Base-by-base conservation (phyloP, 2,888 invertebrate species). In the Drosophila kanekoi region DNA sequence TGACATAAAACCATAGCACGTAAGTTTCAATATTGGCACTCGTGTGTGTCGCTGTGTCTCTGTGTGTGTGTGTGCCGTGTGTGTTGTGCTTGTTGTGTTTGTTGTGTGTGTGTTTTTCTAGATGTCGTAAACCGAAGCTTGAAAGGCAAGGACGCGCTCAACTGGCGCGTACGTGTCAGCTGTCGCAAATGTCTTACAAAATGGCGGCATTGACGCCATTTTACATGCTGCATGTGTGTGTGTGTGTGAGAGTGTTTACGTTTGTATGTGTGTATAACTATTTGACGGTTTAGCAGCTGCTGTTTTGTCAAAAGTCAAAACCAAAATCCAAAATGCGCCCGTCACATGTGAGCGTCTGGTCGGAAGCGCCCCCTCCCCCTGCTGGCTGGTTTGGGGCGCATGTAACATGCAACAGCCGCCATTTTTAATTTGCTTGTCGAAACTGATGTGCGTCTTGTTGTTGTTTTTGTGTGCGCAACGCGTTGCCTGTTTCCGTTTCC, bases 371-470 rank as follows among this genome's bases (percentile, higher is more conserved):
- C 1, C 23, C 23, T 1, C 23, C 23, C 6, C 20, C 4, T 18
- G 18, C 1, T 18, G 18, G 18, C 28, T 28, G 28, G 8, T 28
- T 28, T 28, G 28, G 16, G 13, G 61, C 72, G 32, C 61, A 73
- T 81, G 49, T 48, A 67, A 68, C 70, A 73, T 81, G 82, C 73
- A 81, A 84, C 82, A 87, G 87, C 65, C 80, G 70, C 74, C 77
- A 77, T 83, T 87, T 83, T 83, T 83, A 83, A 88, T 85, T 85
- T 71, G 83, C 76, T 72, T 79, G 75, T 78, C 79, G 65, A 65
- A 71, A 59, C 63, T 74, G 70, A 77, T 70, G 65, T 63, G 60
- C n/a, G 51, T 23, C 18, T 57, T 54, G 57, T 53, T 57, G 59
- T 32, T 59, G 58, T n/a, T 62, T 20, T 23, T 79, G 32, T 62